Evolutionary conservation across 2,113 vertebrate species (phyloP).

Genomic region (Dicaeum eximium): DNA sequence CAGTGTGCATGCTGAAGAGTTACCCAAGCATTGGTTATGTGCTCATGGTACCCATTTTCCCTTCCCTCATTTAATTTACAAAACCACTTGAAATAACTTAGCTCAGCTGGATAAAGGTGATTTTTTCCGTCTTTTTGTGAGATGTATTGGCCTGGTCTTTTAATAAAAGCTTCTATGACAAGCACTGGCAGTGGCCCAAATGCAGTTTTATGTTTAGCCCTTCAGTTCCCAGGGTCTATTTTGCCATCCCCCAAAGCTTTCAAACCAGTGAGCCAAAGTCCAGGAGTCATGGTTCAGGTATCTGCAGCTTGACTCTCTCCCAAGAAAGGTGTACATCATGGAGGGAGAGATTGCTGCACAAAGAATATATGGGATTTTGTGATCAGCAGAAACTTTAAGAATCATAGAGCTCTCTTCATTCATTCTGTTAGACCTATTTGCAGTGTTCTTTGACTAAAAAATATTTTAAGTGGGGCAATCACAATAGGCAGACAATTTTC

Average conservation of each 20-base stretch:
- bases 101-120: neutral
- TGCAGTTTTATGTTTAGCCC: neutral
- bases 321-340: neutral
- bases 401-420: neutral
- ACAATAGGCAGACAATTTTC: neutral
- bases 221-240: neutral
- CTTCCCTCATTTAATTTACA: constrained; percentile 6
- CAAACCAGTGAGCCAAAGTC: neutral
- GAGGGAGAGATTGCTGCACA: neutral
- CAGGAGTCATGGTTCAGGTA: neutral
- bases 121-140: neutral
- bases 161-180: neutral
- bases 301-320: neutral
- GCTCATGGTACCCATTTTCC: neutral
- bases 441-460: neutral
- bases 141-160: neutral
- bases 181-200: neutral
- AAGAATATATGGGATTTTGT: neutral
- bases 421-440: neutral
- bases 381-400: neutral
- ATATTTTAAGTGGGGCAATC: neutral
- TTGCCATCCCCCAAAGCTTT: neutral
- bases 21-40: neutral
- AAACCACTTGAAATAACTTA: constrained; percentile 9
- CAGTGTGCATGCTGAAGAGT: neutral